These are phyloP conservation scores for Sebastiscus albofasciatus DNA, from an alignment of 2,797 vertebrate species.

Conservation along the genomic window DNA sequence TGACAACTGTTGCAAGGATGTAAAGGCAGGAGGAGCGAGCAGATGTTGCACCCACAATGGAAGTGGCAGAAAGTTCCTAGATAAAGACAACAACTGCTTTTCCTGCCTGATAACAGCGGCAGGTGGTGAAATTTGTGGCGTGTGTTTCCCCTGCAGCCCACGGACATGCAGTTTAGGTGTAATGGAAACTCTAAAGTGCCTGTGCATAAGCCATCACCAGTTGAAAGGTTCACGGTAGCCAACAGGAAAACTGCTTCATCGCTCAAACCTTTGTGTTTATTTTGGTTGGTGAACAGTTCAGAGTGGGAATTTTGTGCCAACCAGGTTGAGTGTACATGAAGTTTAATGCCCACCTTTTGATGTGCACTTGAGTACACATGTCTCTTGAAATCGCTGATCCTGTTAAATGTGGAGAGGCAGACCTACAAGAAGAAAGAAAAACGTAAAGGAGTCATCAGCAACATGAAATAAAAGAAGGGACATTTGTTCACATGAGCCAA, in stretches of 20 bases:
- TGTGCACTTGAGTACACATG: background rate
- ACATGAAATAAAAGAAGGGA: background rate
- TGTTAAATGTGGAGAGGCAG: background rate
- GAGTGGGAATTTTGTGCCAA: background rate
- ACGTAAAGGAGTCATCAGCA: background rate
- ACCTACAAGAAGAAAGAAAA: conserved; percentile 19
- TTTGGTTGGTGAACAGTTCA: background rate
- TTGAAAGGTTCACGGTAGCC: background rate
- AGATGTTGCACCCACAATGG: background rate
- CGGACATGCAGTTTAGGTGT: background rate
- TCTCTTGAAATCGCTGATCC: rapidly evolving
- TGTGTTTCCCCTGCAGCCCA: background rate
- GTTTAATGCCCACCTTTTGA: conserved; percentile 20
- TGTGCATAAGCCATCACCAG: background rate
- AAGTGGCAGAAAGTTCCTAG: background rate
- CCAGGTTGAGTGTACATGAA: background rate
- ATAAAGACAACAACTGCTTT: background rate
- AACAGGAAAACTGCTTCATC: background rate
- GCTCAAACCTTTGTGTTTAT: background rate
- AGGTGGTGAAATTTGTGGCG: background rate
- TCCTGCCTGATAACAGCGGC: background rate
- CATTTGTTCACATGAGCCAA: background rate
- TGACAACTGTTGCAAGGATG: background rate
- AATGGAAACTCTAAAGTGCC: background rate
- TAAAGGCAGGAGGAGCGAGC: background rate